Conservation (phyloP, 2,113 vertebrate genomes). For the Prionailurus viverrinus region DNA sequence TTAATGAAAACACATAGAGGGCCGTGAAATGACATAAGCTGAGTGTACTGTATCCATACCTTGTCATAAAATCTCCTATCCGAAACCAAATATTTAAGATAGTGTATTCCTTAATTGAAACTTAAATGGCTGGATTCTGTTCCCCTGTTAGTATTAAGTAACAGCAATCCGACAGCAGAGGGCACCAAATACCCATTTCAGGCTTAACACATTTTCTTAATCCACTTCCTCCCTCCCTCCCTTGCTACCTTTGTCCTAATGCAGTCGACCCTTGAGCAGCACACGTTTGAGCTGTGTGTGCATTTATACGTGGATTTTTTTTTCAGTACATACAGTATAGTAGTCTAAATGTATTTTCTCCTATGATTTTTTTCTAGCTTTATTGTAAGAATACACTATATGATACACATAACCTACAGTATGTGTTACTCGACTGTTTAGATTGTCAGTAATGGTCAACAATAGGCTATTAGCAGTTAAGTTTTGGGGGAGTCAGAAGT, state of each 20-base stretch:
- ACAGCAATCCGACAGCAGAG: conserved; percentile 74
- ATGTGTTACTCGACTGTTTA: not conserved
- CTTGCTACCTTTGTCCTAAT: not conserved
- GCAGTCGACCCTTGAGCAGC: not conserved
- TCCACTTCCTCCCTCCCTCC: not conserved
- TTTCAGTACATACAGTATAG: rapidly evolving
- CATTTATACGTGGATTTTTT: not conserved
- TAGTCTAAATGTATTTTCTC: not conserved
- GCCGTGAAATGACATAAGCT: not conserved
- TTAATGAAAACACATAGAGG: conserved; percentile 49
- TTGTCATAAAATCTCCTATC: not conserved
- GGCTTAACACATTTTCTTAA: not conserved
- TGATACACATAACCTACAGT: not conserved
- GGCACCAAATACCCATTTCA: conserved; percentile 78
- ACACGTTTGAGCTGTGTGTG: not conserved
- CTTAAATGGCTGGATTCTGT: not conserved
- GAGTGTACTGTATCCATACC: not conserved
- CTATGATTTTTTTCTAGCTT: not conserved
- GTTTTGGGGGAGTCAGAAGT: not conserved
- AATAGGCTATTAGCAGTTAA: not conserved
- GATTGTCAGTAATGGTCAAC: not conserved
- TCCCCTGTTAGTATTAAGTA: not conserved
- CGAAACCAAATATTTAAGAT: not conserved
- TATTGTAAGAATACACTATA: not conserved
- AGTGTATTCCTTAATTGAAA: not conserved